Evolutionary conservation across 1,140 invertebrate species (phyloP).

Genomic region (Kradibia gibbosae): DNA sequence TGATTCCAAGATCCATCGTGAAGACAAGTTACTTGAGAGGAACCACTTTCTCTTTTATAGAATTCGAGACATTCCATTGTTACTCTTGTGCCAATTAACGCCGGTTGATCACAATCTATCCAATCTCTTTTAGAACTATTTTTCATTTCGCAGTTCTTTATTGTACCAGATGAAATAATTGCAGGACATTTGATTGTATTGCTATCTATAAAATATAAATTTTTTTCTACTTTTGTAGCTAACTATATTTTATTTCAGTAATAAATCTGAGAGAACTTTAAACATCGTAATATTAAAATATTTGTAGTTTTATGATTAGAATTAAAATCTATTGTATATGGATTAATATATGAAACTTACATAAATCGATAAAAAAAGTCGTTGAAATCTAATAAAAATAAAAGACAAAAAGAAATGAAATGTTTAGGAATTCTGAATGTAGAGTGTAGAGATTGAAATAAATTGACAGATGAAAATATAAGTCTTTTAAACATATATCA

Average conservation of each 20-base stretch:
- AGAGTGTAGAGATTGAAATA: too few species aligned
- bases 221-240: background rate
- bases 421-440: too few species aligned
- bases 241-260: background rate
- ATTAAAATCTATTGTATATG: too few species aligned
- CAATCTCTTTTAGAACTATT: constrained; percentile 58
- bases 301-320: too few species aligned
- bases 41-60: constrained; percentile 58
- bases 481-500: too few species aligned
- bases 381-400: too few species aligned
- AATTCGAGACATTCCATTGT: constrained; percentile 62
- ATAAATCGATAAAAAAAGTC: too few species aligned
- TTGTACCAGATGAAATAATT: constrained; percentile 50
- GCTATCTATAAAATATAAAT: constrained; percentile 30
- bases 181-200: constrained; percentile 56
- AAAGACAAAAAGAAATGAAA: too few species aligned
- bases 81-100: constrained; percentile 60
- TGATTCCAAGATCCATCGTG: constrained; percentile 68
- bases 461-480: too few species aligned
- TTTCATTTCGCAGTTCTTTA: constrained; percentile 58
- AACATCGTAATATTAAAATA: too few species aligned
- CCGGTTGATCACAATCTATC: constrained; percentile 58
- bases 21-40: constrained; percentile 60
- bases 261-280: too few species aligned
- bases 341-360: too few species aligned